phyloP scores from a whole-genome alignment of 2,113 vertebrate species.

The Promerops cafer region DNA sequence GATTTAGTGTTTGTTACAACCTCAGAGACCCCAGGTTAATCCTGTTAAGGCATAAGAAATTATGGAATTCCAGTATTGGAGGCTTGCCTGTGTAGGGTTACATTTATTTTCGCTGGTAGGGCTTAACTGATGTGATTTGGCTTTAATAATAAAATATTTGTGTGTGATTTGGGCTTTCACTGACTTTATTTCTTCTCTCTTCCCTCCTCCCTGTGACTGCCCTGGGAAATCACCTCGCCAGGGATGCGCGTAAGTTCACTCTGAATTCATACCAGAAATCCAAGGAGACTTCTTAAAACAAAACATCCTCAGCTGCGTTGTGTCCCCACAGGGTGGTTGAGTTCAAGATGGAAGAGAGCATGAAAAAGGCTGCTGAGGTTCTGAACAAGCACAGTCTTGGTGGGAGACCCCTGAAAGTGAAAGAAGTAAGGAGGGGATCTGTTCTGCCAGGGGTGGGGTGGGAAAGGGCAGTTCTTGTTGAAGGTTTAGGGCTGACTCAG shows the following conservation, averaged over 20 bases:
- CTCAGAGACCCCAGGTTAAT: slow-evolving; percentile 38
- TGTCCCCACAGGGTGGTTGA: slow-evolving; percentile 85
- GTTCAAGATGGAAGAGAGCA: slow-evolving; percentile 96
- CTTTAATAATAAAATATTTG: neutral
- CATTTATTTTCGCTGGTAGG: slow-evolving; percentile 2
- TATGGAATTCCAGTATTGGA: slow-evolving; percentile 40
- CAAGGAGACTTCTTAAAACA: neutral
- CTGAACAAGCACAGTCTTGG: slow-evolving; percentile 95
- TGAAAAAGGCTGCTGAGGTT: slow-evolving; percentile 96
- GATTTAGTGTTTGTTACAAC: slow-evolving; percentile 51
- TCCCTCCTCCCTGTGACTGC: slow-evolving; percentile 27
- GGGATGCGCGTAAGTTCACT: slow-evolving; percentile 95
- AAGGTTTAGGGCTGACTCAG: neutral
- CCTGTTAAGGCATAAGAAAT: slow-evolving; percentile 1
- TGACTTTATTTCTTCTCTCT: slow-evolving; percentile 51
- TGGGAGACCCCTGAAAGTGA: slow-evolving; percentile 94
- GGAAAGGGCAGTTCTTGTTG: neutral
- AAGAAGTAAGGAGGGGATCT: slow-evolving; percentile 78
- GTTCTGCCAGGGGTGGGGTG: neutral
- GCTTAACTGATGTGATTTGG: slow-evolving; percentile 44
- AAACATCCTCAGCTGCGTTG: slow-evolving; percentile 17
- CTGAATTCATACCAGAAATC: neutral
- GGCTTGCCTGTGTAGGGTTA: slow-evolving; percentile 38
- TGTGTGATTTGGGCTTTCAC: slow-evolving; percentile 24
- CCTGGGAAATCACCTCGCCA: slow-evolving; percentile 40